Percentiles rank a stretch among this genome's conserved stretches.
Conservation (phyloP, 2,113 vertebrate species). For the Martes martes region DNA sequence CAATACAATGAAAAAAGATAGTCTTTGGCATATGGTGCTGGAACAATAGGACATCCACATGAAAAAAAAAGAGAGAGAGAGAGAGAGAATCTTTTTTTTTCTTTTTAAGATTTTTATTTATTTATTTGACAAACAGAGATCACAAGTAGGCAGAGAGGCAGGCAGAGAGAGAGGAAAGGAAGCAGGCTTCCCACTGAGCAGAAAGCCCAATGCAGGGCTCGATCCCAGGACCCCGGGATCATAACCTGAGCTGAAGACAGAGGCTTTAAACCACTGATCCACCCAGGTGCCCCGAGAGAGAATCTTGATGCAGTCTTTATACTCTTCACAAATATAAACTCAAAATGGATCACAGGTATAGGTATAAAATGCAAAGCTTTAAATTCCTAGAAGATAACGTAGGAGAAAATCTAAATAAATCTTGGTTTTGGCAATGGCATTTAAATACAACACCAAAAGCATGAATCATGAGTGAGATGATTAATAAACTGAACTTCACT, state of each 20-base stretch:
- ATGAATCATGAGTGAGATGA: neutral
- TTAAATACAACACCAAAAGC: neutral
- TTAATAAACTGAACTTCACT: neutral
- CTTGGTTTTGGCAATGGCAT: neutral
- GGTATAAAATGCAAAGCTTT: neutral
- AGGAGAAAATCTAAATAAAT: neutral
- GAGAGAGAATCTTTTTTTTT: too few species aligned
- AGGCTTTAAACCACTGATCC: too few species aligned
- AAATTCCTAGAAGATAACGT: neutral
- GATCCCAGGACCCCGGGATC: too few species aligned
- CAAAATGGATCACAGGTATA: neutral
- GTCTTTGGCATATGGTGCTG: neutral
- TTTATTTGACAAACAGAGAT: too few species aligned
- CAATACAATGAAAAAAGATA: neutral
- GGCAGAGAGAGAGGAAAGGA: too few species aligned
- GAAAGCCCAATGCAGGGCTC: too few species aligned
- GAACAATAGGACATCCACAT: neutral
- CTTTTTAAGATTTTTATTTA: too few species aligned
- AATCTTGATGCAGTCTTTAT: neutral
- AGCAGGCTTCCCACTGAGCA: too few species aligned
- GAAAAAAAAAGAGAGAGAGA: neutral
- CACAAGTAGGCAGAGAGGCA: too few species aligned
- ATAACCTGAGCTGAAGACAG: too few species aligned
- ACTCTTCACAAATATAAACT: neutral
- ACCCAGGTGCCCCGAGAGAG: too few species aligned